These are phyloP conservation scores for Teinopalpus imperialis DNA, from an alignment of 2,888 invertebrate species.

Conservation along the genomic window DNA sequence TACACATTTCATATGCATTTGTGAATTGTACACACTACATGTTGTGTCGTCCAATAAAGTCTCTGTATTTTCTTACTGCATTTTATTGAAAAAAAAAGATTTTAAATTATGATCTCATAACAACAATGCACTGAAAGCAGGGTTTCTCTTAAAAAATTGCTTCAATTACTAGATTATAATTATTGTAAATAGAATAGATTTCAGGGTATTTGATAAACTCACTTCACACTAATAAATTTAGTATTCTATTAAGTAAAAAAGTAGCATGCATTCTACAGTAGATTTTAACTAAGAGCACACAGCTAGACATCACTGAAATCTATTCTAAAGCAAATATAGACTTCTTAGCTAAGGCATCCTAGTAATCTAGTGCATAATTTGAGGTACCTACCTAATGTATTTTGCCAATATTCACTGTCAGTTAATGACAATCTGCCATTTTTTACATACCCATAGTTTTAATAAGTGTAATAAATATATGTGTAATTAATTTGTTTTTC, in stretches of 20 bases:
- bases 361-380: conserved; percentile 63
- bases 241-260: neutral
- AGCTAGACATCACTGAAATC: conserved; percentile 48
- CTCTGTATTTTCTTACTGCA: conserved; percentile 48
- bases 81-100: conserved; percentile 41
- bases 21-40: conserved; percentile 14
- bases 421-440: conserved; percentile 77
- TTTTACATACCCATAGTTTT: conserved; percentile 78
- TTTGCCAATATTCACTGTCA: conserved; percentile 78
- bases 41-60: conserved; percentile 27
- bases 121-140: conserved; percentile 63
- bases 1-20: conserved; percentile 7
- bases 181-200: conserved; percentile 42
- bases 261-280: conserved; percentile 11
- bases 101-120: conserved; percentile 50
- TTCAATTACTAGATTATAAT: conserved; percentile 67
- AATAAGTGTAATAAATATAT: conserved; percentile 76
- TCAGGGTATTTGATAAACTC: conserved; percentile 36
- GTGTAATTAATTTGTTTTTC: conserved; percentile 52
- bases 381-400: conserved; percentile 59
- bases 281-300: conserved; percentile 17
- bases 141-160: conserved; percentile 59
- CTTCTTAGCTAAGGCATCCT: conserved; percentile 57
- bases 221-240: conserved; percentile 15
- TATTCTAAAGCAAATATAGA: conserved; percentile 44